Conservation (phyloP, 2,113 vertebrate species). For the Chaetura pelagica region DNA sequence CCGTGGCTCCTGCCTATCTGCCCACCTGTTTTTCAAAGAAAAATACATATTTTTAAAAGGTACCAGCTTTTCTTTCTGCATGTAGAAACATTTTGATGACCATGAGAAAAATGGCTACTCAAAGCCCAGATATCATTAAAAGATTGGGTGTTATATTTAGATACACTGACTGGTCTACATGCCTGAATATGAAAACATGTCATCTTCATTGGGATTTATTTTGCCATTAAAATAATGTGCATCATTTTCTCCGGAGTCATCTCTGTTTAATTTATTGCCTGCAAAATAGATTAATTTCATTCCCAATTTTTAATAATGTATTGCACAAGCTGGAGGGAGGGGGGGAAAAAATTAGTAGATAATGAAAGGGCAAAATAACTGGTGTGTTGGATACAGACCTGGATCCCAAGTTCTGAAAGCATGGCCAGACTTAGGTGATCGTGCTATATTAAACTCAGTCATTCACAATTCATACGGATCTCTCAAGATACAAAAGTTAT, state of each 20-base stretch:
- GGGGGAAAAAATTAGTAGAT: not conserved
- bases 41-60: not conserved
- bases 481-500: conserved; percentile 27
- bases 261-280: conserved; percentile 32
- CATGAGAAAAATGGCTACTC: not conserved
- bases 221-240: conserved; percentile 4
- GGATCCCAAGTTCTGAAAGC: not conserved
- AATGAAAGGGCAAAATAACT: not conserved
- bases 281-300: conserved; percentile 38
- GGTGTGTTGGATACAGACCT: not conserved
- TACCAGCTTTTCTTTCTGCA: not conserved
- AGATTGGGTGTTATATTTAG: not conserved
- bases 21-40: not conserved
- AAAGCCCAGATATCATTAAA: conserved; percentile 26
- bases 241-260: conserved; percentile 11
- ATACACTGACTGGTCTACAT: not conserved
- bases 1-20: not conserved
- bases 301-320: conserved; percentile 1
- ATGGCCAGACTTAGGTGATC: not conserved
- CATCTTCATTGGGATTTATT: conserved; percentile 30
- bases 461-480: conserved; percentile 1
- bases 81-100: conserved; percentile 3
- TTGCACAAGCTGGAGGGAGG: not conserved
- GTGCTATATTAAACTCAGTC: conserved; percentile 3
- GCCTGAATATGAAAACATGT: conserved; percentile 1